phyloP scores from a whole-genome alignment of 2,113 vertebrate species.

The Oenanthe oenanthe region DNA sequence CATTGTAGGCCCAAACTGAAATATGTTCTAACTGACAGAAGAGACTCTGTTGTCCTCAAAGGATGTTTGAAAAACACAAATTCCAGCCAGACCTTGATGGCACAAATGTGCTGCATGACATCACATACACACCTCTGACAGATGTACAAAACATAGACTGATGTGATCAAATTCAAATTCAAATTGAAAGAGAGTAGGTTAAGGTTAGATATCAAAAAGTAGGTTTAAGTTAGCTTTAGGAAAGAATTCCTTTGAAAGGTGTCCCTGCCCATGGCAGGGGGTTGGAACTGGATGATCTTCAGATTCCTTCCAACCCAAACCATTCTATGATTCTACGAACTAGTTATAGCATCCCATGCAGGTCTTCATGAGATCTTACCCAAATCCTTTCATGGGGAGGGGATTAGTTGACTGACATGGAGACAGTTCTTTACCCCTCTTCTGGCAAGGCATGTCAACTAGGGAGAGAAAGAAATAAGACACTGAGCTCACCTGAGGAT shows the following conservation, averaged over 20 bases:
- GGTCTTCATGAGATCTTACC: neutral
- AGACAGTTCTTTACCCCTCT: neutral
- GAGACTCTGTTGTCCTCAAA: neutral
- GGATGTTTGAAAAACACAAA: neutral
- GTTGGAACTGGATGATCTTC: neutral
- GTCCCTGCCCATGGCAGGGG: neutral
- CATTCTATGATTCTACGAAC: neutral
- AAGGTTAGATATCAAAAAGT: neutral
- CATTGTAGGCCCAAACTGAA: neutral
- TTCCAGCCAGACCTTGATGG: neutral
- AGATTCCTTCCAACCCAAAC: neutral
- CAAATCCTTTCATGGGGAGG: neutral
- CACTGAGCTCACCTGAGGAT: neutral
- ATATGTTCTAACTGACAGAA: neutral
- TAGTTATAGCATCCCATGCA: neutral
- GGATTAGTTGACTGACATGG: neutral
- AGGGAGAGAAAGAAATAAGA: neutral
- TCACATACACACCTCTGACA: neutral
- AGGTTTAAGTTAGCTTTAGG: neutral
- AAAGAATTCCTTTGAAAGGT: neutral
- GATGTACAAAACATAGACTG: neutral
- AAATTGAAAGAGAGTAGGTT: neutral
- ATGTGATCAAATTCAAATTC: neutral
- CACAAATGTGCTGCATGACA: neutral
- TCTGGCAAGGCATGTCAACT: neutral